Base-by-base conservation (phyloP, 2,113 vertebrate species). In the Chunga burmeisteri region DNA sequence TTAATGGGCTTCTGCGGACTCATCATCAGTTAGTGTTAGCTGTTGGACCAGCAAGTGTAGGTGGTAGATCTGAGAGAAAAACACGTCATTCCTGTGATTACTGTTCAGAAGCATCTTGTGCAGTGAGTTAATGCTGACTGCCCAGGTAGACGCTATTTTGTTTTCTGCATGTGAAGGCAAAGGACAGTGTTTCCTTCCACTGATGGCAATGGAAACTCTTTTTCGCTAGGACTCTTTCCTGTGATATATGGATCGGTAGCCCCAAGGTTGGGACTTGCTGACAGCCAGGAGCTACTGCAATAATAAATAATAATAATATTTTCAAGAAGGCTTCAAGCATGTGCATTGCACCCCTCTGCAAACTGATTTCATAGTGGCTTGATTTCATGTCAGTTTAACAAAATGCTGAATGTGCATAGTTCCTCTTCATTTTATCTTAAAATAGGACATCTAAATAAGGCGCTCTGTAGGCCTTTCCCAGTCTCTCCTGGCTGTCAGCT, bases 401-500 rank as follows among this genome's bases (percentile, higher is more conserved):
- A 97, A 97, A 91, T 96, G 97, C 94, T 97, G 96, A 96, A 95
- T 96, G 91, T 95, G 96, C 96, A 93, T 26, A 94, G 90, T 96
- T 96, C 91, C 78, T 93, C 59, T 95, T 91, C 58, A 93, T 94
- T 96, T 96, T 93, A 59, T 93, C 95, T 93, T 97, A 97, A 97
- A 95, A 97, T 95, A 97, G 91, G 94, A 96, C 95, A 95, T 94
- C 95, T 97, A 95, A 94, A 97, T 90, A 85, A 90, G 95, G 85
- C 71, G 9, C 81, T 91, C 97, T 91, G 93, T 95, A 95, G 95
- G 95, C 94, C 96, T 96, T 97, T 97, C 96, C 95, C 94, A 96
- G 96, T 96, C 94, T 97, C 94, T 95, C 81, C 94, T 97, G 95
- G 91, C 96, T 96, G 96, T 95, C 97, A 97, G 97, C 95, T 97